Evolutionary conservation across 2,113 vertebrate species (phyloP).

Genomic region (Sarotherodon lohbergeri): DNA sequence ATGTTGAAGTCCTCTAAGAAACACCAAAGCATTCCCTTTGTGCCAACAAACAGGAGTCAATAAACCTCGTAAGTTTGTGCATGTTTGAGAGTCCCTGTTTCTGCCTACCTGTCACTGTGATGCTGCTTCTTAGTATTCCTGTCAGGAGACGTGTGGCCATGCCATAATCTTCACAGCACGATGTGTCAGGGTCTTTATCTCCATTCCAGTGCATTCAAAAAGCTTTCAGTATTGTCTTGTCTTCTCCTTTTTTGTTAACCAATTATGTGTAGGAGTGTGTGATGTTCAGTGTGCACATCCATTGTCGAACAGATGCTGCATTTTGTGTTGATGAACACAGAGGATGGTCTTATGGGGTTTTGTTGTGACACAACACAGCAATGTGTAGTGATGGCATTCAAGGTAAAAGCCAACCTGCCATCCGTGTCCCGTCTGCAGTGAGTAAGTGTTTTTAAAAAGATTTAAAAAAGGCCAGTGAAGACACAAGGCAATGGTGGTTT

Average conservation of each 20-base stretch:
- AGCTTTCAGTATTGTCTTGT: neutral
- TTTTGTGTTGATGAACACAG: neutral
- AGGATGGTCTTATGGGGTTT: neutral
- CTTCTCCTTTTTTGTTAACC: neutral
- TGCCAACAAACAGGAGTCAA: neutral
- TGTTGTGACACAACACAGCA: neutral
- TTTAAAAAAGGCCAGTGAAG: neutral
- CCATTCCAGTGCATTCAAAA: neutral
- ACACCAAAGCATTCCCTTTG: neutral
- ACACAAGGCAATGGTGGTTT: neutral
- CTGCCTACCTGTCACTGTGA: neutral
- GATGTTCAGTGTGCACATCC: neutral
- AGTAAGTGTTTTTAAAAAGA: neutral
- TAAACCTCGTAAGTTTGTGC: neutral
- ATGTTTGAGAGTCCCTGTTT: neutral
- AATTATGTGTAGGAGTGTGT: neutral
- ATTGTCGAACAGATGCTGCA: neutral
- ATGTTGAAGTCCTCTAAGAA: neutral
- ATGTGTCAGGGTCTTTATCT: conserved; percentile 36
- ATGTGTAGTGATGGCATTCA: neutral
- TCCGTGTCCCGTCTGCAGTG: neutral
- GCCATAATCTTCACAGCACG: conserved; percentile 17
- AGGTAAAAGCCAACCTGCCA: neutral
- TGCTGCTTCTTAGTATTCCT: neutral
- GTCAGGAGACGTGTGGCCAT: conserved; percentile 3